Percentiles rank a stretch among this genome's conserved stretches.
Evolutionary conservation across 2,113 vertebrate species (phyloP).

Genomic region (Cisticola juncidis): DNA sequence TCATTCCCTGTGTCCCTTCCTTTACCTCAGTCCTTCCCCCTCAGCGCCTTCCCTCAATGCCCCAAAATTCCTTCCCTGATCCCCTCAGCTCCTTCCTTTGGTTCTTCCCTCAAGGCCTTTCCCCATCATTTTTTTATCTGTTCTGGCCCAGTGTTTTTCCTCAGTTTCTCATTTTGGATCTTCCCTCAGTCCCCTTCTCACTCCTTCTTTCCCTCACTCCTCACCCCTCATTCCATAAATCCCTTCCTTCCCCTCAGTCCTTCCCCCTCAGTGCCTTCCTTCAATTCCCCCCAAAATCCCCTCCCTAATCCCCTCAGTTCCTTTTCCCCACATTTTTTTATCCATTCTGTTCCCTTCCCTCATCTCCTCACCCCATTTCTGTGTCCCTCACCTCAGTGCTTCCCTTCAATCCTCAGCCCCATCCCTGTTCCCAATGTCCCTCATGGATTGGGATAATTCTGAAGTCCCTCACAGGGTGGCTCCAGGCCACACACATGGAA

Average conservation of each 20-base stretch:
- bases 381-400: not conserved
- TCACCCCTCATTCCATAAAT: not conserved
- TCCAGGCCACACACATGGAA: not conserved
- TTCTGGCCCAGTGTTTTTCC: not conserved
- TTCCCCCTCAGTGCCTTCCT: not conserved
- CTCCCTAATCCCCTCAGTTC: not conserved
- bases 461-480: accelerated
- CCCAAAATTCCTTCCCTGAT: not conserved
- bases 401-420: not conserved
- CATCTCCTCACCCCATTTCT: not conserved
- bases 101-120: no score
- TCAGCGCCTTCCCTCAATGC: not conserved
- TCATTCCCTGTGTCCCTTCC: not conserved
- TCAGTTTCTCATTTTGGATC: not conserved
- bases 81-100: not conserved
- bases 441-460: not conserved
- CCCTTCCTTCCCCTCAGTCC: not conserved
- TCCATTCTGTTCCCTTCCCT: not conserved
- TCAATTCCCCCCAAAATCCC: not conserved
- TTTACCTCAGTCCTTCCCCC: not conserved
- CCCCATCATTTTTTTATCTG: not conserved
- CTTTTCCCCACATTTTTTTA: not conserved
- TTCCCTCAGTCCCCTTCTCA: not conserved
- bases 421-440: not conserved
- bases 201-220: not conserved